phyloP scores from a whole-genome alignment of 2,113 vertebrate species.

The Egretta garzetta region DNA sequence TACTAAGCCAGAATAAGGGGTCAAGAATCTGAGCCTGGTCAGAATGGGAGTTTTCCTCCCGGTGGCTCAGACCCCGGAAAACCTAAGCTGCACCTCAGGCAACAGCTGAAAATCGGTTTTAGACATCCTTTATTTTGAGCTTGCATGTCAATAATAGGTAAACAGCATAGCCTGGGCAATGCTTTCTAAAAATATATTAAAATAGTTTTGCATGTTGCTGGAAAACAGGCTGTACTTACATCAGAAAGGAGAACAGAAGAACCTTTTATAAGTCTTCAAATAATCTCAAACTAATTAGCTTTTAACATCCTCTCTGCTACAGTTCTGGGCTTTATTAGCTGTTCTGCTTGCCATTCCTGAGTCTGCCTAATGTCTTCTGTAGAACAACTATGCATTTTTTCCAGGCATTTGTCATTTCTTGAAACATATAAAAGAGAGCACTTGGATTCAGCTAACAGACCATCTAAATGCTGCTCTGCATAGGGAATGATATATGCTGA shows the following conservation, averaged over 20 bases:
- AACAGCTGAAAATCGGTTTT: not conserved
- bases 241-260: conserved; percentile 32
- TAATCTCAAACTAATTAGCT: conserved; percentile 56
- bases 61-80: not conserved
- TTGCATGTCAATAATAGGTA: not conserved
- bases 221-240: not conserved
- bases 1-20: not conserved
- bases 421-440: conserved; percentile 26
- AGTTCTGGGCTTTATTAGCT: conserved; percentile 35
- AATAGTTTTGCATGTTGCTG: not conserved
- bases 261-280: conserved; percentile 30
- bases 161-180: not conserved
- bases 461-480: conserved; percentile 53
- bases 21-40: not conserved
- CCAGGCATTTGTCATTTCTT: conserved; percentile 53
- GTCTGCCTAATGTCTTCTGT: conserved; percentile 26
- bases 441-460: conserved; percentile 36
- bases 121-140: not conserved
- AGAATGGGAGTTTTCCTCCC: not conserved
- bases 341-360: conserved; percentile 9
- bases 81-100: not conserved
- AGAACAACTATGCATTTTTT: conserved; percentile 42
- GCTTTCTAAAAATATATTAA: not conserved
- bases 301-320: conserved; percentile 36
- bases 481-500: conserved; percentile 50